These are phyloP conservation scores for Oreochromis grahami DNA, from an alignment of 2,797 vertebrate species.

Conservation along the genomic window DNA sequence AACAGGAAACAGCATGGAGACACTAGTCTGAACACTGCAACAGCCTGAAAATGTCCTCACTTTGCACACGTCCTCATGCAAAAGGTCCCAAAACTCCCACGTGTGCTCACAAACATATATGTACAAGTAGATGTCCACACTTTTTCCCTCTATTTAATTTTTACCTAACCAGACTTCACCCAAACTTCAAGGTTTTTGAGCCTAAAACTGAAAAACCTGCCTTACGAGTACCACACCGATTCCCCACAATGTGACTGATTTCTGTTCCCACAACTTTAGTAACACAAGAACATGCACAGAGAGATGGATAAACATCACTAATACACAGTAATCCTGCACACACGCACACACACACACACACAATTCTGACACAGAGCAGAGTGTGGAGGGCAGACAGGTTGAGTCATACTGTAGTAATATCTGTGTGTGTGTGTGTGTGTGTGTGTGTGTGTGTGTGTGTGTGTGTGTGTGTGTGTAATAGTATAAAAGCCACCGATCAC, in stretches of 20 bases:
- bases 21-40: not conserved
- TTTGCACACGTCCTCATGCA: not conserved
- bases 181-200: not conserved
- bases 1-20: not conserved
- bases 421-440: not conserved
- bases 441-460: not conserved
- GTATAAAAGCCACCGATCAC: not conserved
- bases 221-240: not conserved
- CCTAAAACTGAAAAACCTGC: not conserved
- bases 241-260: not conserved
- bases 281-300: not conserved
- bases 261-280: not conserved
- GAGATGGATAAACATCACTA: not conserved
- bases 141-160: not conserved
- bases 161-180: not conserved
- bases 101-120: not conserved
- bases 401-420: not conserved
- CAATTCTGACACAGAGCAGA: not conserved
- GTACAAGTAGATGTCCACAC: not conserved
- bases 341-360: not conserved
- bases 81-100: not conserved
- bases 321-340: constrained; percentile 10
- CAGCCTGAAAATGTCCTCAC: not conserved
- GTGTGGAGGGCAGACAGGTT: not conserved
- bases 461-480: not conserved